These are phyloP conservation scores for Lepetodrilus schrolli DNA, from an alignment of 2,888 invertebrate genomes.

Conservation along the genomic window DNA sequence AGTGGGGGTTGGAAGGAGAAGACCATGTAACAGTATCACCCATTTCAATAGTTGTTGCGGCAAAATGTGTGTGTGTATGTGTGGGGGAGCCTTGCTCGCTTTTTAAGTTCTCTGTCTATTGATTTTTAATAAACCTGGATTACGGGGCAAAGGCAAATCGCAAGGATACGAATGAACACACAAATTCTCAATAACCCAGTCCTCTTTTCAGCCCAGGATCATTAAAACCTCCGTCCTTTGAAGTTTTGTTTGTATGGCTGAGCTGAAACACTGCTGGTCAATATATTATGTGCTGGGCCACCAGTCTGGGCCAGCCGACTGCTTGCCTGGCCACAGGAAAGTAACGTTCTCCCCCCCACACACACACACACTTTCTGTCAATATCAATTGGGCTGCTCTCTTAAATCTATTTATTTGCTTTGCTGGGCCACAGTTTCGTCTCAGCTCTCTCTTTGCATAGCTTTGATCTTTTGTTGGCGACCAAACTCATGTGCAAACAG, in stretches of 20 bases:
- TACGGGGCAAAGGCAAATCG: constrained; percentile 22
- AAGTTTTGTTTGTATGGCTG: constrained; percentile 27
- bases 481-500: constrained; percentile 21
- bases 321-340: not conserved
- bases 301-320: not conserved
- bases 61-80: no score
- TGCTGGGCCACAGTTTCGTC: constrained; percentile 18
- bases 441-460: constrained; percentile 14
- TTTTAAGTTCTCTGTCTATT: constrained; percentile 10
- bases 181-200: constrained; percentile 25
- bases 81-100: no score
- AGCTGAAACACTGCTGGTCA: constrained; percentile 29
- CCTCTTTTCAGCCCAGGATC: constrained; percentile 11
- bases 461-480: constrained; percentile 27
- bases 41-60: constrained; percentile 15
- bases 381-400: constrained; percentile 29
- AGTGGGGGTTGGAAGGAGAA: no score
- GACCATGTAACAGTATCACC: constrained; percentile 6
- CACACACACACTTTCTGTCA: constrained; percentile 12
- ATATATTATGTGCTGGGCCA: constrained; percentile 25
- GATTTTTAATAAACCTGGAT: constrained; percentile 29
- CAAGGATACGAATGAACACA: constrained; percentile 21
- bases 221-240: constrained; percentile 27
- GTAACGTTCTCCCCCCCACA: constrained; percentile 12
- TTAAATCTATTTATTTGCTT: constrained; percentile 37